Percentiles rank a stretch among this genome's conserved stretches.
Evolutionary conservation across 2,113 vertebrate species (phyloP).

Genomic region (Jacana jacana): DNA sequence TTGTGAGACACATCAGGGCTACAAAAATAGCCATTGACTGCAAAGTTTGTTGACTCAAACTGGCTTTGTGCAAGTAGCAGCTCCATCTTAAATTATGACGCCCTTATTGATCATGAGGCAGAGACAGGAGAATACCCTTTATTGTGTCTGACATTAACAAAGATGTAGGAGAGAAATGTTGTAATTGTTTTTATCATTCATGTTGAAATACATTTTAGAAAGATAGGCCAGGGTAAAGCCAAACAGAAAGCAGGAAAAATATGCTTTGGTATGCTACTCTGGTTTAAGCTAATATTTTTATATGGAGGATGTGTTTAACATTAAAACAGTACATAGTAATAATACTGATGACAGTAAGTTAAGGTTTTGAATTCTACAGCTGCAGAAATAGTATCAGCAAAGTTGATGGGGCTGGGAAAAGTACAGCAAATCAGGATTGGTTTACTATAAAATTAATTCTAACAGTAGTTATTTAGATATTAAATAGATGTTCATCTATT

Average conservation of each 20-base stretch:
- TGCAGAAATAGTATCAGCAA: not conserved
- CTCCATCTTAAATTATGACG: not conserved
- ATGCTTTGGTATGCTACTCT: not conserved
- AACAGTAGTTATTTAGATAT: not conserved
- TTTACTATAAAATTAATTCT: not conserved
- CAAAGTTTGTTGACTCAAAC: not conserved
- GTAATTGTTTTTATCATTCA: not conserved
- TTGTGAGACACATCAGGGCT: not conserved
- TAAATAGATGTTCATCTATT: not conserved
- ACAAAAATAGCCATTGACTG: not conserved
- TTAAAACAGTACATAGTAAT: not conserved
- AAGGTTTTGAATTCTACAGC: not conserved
- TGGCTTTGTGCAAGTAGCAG: not conserved
- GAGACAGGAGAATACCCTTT: not conserved
- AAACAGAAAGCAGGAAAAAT: not conserved
- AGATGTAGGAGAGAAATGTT: not conserved
- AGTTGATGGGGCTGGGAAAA: not conserved
- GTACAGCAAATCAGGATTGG: not conserved
- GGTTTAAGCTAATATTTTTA: not conserved
- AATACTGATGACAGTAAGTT: not conserved
- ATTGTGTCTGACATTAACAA: not conserved
- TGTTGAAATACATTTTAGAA: not conserved
- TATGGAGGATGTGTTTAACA: not conserved
- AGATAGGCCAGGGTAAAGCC: not conserved
- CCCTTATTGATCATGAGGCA: not conserved